Base-by-base conservation (phyloP, 2,888 invertebrate genomes). In the Acronicta psi region DNA sequence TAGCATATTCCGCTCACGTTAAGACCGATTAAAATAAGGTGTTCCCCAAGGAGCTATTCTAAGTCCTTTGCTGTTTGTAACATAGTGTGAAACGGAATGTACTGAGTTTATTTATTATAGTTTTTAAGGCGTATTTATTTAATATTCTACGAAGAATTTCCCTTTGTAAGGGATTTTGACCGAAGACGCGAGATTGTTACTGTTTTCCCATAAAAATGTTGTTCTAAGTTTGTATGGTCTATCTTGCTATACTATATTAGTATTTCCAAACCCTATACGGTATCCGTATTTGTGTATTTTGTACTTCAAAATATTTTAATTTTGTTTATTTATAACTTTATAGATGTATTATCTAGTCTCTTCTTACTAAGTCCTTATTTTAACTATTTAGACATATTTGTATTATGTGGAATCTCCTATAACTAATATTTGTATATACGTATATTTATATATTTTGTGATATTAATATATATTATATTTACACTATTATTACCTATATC, bases 1-100 rank as follows among this genome's bases (percentile, higher is more conserved):
- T 96, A 66, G 95, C 96, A 17, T 96, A 96, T 79, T 91, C 94
- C 16, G 95, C 94, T 38, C 95, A 96, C 54, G 81, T 85, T 56
- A 94, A 94, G 75, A 83, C 90, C 34, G 93, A 93, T 60, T 76
- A 69, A 69, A 17, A 73, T 89, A 85, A 81, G 51, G 70, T 25
- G 23, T 78, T 50, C 53, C 74, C 82, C 82, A 84, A 80, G 84
- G 86, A 60, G 63, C 63, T 53, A 66, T 63, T 45, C 64, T 86
- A 73, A 78, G 81, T 75, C 83, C 83, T 57, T 63, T 80, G 67
- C 73, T 70, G 67, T 58, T 68, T 67, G 77, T 66, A 73, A 67
- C 44, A 65, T 62, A 68, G 67, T 64, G 46, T 66, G 60, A 66
- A 65, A 67, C 63, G 73, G 79, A 78, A 75, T 77, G 79, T 71